A percentile compares a stretch with the other conserved stretches of the same genome.
Evolutionary conservation across 1,140 invertebrate species (phyloP).

Genomic region (Drosophila sturtevanti): DNA sequence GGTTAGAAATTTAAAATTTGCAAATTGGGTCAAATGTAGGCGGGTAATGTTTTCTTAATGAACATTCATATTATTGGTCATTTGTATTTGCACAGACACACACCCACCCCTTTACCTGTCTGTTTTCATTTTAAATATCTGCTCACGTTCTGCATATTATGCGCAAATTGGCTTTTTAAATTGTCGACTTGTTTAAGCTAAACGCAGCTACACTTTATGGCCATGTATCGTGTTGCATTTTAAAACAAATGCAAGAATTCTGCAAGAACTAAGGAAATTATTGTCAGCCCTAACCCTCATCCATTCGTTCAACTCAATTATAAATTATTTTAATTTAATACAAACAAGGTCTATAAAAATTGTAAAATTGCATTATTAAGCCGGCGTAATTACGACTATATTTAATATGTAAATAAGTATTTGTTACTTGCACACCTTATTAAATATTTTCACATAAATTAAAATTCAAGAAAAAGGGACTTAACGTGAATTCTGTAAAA

Average conservation of each 20-base stretch:
- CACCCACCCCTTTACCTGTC: neutral
- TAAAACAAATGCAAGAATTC: constrained; percentile 70
- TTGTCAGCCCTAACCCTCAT: constrained; percentile 9
- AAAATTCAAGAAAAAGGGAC: constrained; percentile 21
- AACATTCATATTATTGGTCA: constrained; percentile 65
- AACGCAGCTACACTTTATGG: constrained; percentile 77
- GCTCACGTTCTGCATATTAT: constrained; percentile 76
- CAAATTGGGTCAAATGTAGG: constrained; percentile 61
- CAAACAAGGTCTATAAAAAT: constrained; percentile 45
- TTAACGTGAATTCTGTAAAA: constrained; percentile 33
- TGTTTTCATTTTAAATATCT: constrained; percentile 58
- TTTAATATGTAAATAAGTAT: constrained; percentile 59
- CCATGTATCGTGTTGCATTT: constrained; percentile 74
- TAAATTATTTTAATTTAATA: constrained; percentile 63
- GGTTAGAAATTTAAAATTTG: neutral
- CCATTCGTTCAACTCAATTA: constrained; percentile 57
- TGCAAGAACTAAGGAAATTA: constrained; percentile 25
- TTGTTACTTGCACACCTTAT: constrained; percentile 28
- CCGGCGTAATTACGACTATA: constrained; percentile 63
- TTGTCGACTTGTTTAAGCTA: constrained; percentile 78
- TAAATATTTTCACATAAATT: constrained; percentile 26
- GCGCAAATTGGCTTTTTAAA: constrained; percentile 81
- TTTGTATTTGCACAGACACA: constrained; percentile 41
- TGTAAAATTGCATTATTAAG: constrained; percentile 72
- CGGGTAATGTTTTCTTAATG: constrained; percentile 65